Evolutionary conservation across 2,797 vertebrate genomes (phyloP).

Genomic region (Anas bahamensis): DNA sequence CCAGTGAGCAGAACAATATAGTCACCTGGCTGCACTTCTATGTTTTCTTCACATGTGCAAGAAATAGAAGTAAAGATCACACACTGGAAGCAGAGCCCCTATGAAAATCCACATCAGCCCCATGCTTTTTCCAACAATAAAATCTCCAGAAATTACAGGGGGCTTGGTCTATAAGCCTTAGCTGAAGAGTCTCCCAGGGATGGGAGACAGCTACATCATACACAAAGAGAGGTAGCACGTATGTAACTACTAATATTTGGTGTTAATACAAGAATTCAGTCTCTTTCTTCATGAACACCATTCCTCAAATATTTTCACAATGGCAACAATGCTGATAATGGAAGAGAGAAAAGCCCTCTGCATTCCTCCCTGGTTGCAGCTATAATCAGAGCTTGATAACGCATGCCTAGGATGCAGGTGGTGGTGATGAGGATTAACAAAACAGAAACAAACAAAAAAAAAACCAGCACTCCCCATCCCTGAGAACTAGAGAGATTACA

Average conservation of each 20-base stretch:
- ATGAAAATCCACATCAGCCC: background rate
- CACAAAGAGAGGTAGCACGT: background rate
- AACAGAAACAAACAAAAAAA: background rate
- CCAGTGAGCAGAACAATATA: background rate
- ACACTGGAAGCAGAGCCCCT: background rate
- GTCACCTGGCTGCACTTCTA: background rate
- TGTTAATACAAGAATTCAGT: background rate
- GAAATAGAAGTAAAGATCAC: background rate
- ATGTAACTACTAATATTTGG: background rate
- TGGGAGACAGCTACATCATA: background rate
- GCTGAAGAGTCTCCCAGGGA: slow-evolving; percentile 16
- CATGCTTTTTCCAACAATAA: slow-evolving; percentile 2
- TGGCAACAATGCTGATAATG: slow-evolving; percentile 1
- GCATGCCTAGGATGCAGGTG: background rate
- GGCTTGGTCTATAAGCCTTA: background rate
- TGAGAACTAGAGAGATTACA: background rate
- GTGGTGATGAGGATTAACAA: background rate
- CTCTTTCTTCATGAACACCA: background rate
- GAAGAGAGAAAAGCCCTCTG: slow-evolving; percentile 13
- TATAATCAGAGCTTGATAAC: background rate
- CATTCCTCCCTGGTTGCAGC: slow-evolving; percentile 10
- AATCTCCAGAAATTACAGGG: slow-evolving; percentile 20
- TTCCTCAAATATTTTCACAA: background rate
- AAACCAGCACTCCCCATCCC: background rate
- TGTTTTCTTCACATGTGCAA: background rate